Percentiles rank a stretch among this genome's conserved stretches.
phyloP scores from a whole-genome alignment of 2,888 invertebrate genomes.

The Lathronympha strigana region DNA sequence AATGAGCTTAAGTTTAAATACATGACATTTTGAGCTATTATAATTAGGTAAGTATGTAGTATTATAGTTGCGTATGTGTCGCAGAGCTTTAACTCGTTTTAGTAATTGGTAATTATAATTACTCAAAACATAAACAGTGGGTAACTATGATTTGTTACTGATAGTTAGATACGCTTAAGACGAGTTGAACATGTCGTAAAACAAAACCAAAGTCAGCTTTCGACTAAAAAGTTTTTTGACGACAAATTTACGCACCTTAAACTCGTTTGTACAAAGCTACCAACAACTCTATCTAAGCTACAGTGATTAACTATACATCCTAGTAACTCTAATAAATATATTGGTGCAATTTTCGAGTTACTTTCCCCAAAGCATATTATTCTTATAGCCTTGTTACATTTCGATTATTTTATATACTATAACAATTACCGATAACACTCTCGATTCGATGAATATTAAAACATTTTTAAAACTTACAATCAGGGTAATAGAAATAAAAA shows the following conservation, averaged over 20 bases:
- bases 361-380: slow-evolving; percentile 29
- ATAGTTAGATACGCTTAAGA: slow-evolving; percentile 25
- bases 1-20: slow-evolving; percentile 34
- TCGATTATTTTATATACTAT: slow-evolving; percentile 31
- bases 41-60: slow-evolving; percentile 5
- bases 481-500: slow-evolving; percentile 42
- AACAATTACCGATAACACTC: slow-evolving; percentile 38
- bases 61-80: neutral
- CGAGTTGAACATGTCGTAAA: slow-evolving; percentile 14
- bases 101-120: slow-evolving; percentile 26
- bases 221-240: neutral
- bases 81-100: neutral
- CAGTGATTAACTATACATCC: slow-evolving; percentile 34
- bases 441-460: slow-evolving; percentile 38
- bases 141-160: neutral
- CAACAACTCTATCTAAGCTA: slow-evolving; percentile 37
- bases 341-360: slow-evolving; percentile 41
- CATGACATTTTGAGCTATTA: slow-evolving; percentile 36
- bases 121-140: slow-evolving; percentile 29
- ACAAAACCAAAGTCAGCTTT: neutral
- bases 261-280: slow-evolving; percentile 8
- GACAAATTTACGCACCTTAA: neutral
- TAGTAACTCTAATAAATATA: slow-evolving; percentile 39
- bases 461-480: slow-evolving; percentile 35
- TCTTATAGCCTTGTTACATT: slow-evolving; percentile 33